phyloP scores from a whole-genome alignment of 2,888 invertebrate species.

The Sinohyriopsis cumingii region DNA sequence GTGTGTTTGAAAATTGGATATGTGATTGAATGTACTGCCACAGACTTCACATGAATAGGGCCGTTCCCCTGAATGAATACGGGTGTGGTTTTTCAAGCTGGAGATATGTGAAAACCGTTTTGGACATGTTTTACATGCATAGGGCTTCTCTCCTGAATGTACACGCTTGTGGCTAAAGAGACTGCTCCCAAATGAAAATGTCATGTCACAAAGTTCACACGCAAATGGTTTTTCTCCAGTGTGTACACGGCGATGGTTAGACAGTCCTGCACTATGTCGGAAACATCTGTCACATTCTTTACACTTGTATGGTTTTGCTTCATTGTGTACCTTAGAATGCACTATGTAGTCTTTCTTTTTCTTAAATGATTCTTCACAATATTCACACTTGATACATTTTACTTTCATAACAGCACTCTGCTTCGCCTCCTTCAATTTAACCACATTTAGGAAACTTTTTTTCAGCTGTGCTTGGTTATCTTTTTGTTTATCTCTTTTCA shows the following conservation, averaged over 20 bases:
- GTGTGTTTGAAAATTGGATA: neutral
- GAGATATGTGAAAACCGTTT: slow-evolving; percentile 6
- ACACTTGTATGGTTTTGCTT: neutral
- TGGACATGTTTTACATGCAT: neutral
- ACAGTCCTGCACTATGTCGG: neutral
- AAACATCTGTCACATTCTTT: neutral
- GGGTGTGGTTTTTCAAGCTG: no score
- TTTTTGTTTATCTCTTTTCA: no score
- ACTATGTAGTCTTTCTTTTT: slow-evolving; percentile 2
- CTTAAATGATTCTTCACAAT: slow-evolving; percentile 4
- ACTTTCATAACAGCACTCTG: neutral
- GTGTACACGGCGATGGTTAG: no score
- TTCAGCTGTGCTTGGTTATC: no score
- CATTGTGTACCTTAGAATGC: slow-evolving; percentile 4
- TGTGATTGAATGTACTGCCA: neutral
- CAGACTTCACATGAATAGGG: no score
- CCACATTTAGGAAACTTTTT: no score
- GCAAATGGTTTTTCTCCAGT: no score
- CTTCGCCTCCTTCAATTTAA: no score
- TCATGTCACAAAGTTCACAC: no score
- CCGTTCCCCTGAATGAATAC: no score
- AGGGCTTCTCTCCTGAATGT: slow-evolving; percentile 8
- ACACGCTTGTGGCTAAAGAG: slow-evolving; percentile 5
- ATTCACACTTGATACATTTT: slow-evolving; percentile 1
- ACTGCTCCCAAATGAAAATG: slow-evolving; percentile 1